Evolutionary conservation across 2,888 invertebrate species (phyloP), one percentile per base, ranked within the genome.

Genomic region (Papilio elwesi): DNA sequence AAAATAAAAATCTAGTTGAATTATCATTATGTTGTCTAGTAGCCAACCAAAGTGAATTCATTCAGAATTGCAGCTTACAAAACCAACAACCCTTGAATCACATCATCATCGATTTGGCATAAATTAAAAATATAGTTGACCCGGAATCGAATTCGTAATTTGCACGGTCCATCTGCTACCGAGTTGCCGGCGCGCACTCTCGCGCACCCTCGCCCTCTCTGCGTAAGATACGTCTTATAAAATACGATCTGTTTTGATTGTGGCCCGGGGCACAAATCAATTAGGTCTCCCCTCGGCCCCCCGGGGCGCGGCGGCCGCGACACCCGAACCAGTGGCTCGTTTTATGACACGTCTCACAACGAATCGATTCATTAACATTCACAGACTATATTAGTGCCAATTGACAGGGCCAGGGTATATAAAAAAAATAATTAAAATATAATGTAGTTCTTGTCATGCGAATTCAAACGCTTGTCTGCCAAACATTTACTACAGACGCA

Each of bases 231-330:
- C 89, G 87, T 93, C 93, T 93, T 93, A 92, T 93, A 93, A 93
- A 93, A 92, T 93, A 93, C 93, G 94, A 94, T 93, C 93, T 94
- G 94, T 94, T 94, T 94, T 94, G 93, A 94, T 93, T 94, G 93
- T 93, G 92, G 94, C 94, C 94, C 90, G 91, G 92, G 94, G 94
- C 94, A 92, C 94, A 93, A 93, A 94, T 93, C 94, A 93, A 94
- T 93, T 93, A 94, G 93, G 90, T 83, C 85, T 83, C 91, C 85
- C 89, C 85, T 78, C 76, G 88, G 85, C 86, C 89, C 83, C 90
- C 90, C 86, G 88, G 82, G 81, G 89, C 82, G 88, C 76, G 72
- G 77, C 85, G 80, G 82, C 85, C 86, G 86, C 89, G 89, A 91
- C 91, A 91, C 87, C 88, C 88, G 89, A 88, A 86, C 92, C 93